Evolutionary conservation across 2,113 vertebrate genomes (phyloP).

Genomic region (Lampris incognitus): DNA sequence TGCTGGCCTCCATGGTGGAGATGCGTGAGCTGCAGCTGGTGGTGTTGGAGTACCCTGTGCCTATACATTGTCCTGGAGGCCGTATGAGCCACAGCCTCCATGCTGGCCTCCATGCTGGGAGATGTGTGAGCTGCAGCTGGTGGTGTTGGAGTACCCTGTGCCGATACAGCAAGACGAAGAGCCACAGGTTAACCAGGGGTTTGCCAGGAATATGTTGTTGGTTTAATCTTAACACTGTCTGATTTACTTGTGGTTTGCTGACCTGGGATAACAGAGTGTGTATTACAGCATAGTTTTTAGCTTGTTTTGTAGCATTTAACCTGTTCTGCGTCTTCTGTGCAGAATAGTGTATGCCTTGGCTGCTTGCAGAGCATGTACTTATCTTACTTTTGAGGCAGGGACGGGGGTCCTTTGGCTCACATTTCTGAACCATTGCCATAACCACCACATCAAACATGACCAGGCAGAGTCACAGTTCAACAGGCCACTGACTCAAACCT

Average conservation of each 20-base stretch:
- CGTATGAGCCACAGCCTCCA: background rate
- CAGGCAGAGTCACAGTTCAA: constrained; percentile 5
- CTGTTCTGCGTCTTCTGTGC: background rate
- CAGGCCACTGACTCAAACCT: constrained; percentile 29
- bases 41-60: background rate
- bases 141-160: background rate
- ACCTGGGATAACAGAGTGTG: background rate
- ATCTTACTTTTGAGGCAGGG: background rate
- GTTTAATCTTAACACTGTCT: background rate
- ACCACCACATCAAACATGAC: background rate
- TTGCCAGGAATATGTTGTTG: background rate
- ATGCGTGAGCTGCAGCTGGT: background rate
- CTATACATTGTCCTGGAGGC: background rate
- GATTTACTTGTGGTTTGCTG: background rate
- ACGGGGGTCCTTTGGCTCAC: background rate
- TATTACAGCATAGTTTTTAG: background rate
- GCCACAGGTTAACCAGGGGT: background rate
- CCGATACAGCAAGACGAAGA: background rate
- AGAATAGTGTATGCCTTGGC: background rate
- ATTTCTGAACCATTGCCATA: constrained; percentile 1
- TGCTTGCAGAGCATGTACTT: background rate
- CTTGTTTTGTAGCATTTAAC: background rate
- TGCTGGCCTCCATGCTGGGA: background rate
- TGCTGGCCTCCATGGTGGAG: background rate
- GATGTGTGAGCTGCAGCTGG: background rate